Conservation (phyloP, 1,140 invertebrate genomes). For the Apis dorsata region DNA sequence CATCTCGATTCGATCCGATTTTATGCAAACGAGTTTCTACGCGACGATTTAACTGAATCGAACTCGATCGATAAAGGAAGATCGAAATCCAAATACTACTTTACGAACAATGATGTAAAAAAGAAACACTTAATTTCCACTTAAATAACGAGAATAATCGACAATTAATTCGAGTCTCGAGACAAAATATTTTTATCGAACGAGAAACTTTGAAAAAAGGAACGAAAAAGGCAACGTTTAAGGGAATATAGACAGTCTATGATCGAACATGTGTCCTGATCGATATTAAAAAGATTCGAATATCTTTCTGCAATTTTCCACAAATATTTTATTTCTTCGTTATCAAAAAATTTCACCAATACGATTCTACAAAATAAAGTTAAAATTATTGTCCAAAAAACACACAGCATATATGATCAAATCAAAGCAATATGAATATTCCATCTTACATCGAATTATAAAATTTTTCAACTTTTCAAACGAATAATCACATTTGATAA, state of each 20-base stretch:
- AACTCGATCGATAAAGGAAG: neutral
- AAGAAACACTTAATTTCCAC: neutral
- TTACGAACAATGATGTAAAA: neutral
- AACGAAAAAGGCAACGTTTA: neutral
- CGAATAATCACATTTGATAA: conserved; percentile 38
- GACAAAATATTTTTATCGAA: neutral
- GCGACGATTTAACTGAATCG: neutral
- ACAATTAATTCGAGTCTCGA: too few relatives aligned
- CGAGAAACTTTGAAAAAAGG: neutral
- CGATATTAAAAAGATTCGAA: too few relatives aligned
- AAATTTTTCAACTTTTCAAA: conserved; percentile 7
- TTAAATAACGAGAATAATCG: too few relatives aligned
- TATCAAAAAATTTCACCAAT: neutral
- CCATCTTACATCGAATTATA: neutral
- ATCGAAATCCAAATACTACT: conserved; percentile 2
- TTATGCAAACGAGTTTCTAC: conserved; percentile 28
- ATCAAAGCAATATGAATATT: neutral
- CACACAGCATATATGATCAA: neutral
- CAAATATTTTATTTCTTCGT: neutral
- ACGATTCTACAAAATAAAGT: neutral
- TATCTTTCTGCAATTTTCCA: too few relatives aligned
- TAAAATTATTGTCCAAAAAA: neutral
- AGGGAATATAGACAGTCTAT: neutral
- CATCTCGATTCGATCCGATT: conserved; percentile 21
- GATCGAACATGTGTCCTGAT: neutral